Percentiles rank a stretch among this genome's conserved stretches.
Evolutionary conservation across 2,888 invertebrate species (phyloP).

Genomic region (Hydriomena furcata): DNA sequence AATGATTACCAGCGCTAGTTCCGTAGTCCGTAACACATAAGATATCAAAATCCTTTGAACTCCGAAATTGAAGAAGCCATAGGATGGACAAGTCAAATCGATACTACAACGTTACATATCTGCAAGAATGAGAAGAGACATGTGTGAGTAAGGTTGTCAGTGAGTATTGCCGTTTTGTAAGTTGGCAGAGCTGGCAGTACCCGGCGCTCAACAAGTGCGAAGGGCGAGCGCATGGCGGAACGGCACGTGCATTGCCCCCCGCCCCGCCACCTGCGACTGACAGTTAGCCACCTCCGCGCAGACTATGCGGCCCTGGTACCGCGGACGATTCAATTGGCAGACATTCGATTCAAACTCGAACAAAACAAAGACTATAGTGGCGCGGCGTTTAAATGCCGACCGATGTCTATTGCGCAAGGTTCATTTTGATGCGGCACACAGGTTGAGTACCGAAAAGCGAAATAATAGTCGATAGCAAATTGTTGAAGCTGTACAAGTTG

Average conservation of each 20-base stretch:
- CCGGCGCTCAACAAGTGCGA: constrained; percentile 75
- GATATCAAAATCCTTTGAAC: constrained; percentile 4
- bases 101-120: constrained; percentile 42
- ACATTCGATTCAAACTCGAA: constrained; percentile 64
- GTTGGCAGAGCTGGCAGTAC: constrained; percentile 43
- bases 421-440: neutral
- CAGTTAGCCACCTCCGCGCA: constrained; percentile 53
- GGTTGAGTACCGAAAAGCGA: neutral
- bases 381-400: constrained; percentile 10
- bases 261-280: constrained; percentile 38
- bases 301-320: constrained; percentile 66
- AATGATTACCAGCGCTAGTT: neutral
- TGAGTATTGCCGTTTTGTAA: constrained; percentile 34
- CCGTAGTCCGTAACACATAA: neutral
- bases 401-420: constrained; percentile 8
- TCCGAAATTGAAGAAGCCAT: constrained; percentile 17
- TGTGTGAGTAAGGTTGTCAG: constrained; percentile 41
- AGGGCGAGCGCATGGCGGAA: constrained; percentile 72
- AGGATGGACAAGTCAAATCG: constrained; percentile 41
- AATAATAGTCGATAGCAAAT: constrained; percentile 4
- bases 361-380: constrained; percentile 41
- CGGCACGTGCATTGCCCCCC: constrained; percentile 70
- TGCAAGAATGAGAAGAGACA: constrained; percentile 50
- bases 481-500: constrained; percentile 7
- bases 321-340: constrained; percentile 72